Evolutionary conservation across 2,888 invertebrate genomes (phyloP), one percentile per base, ranked within the genome.

Genomic region (Lochmaea crataegi): DNA sequence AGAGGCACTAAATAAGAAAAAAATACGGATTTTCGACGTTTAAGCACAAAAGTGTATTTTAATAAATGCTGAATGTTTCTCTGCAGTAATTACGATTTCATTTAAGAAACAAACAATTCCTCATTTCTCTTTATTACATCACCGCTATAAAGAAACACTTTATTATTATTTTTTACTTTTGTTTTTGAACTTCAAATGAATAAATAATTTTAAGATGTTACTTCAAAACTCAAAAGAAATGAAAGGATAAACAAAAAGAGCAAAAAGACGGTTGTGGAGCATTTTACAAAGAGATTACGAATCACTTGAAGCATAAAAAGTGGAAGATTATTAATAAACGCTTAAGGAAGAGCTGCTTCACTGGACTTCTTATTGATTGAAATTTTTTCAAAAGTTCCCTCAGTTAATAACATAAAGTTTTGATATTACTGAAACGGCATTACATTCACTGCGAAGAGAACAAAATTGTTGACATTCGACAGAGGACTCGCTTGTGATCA

Each of bases 241-340:
- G 60, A 60, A 60, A 60, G 60, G 60, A 60, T 60, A 60, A 60
- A 60, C 38, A 60, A 60, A 60, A 60, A 38, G 12, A 60, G 60
- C 60, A n/a, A 60, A 60, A 32, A n/a, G 11, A 41, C 12, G 16
- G 14, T 60, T 60, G 32, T 41, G n/a, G 38, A 60, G 38, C 32
- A 32, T 38, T 60, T 16, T 60, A 38, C 60, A 60, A 60, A 60
- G 60, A n/a, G 60, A 60, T 58, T 58, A 58, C 32, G 32, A 58
- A 32, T 60, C 60, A 60, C 60, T 38, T n/a, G n/a, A 60, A 60
- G 60, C 32, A 60, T 32, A 60, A 60, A 60, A 60, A 60, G 38
- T 60, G 26, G 56, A 56, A 58, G 32, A 58, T 60, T 60, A 60
- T 38, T 60, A 60, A 60, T 60, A 60, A 60, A 60, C 32, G 60